Evolutionary conservation across 2,113 vertebrate genomes (phyloP).

Genomic region (Campylomormyrus tamandua): DNA sequence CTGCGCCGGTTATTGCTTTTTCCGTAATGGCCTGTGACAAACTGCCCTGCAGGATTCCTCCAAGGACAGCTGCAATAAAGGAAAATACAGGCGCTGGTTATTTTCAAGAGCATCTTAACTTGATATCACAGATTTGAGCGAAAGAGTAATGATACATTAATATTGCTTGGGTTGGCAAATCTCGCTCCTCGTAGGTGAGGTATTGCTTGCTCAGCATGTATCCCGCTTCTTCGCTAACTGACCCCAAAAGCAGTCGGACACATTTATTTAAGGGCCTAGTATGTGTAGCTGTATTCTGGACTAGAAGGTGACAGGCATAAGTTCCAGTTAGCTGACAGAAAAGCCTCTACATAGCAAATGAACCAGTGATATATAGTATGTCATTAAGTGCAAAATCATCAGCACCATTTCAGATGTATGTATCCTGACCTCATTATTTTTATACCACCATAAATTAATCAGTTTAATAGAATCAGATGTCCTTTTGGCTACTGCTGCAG

Average conservation of each 20-base stretch:
- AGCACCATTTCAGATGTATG: neutral
- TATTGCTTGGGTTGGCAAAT: conserved; percentile 21
- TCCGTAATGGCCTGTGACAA: neutral
- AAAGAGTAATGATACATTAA: neutral
- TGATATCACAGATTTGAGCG: neutral
- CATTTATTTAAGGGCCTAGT: neutral
- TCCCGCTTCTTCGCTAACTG: conserved; percentile 12
- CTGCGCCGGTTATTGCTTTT: neutral
- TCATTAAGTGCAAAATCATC: neutral
- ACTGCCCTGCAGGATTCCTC: neutral
- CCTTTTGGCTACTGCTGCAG: neutral
- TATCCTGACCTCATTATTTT: neutral
- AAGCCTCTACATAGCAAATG: neutral
- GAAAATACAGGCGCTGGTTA: neutral
- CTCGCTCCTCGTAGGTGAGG: conserved; percentile 26
- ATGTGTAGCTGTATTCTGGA: neutral
- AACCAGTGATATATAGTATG: neutral
- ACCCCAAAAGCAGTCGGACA: conserved; percentile 17
- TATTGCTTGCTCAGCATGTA: conserved; percentile 23
- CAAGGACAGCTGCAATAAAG: neutral
- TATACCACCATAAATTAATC: conserved; percentile 3
- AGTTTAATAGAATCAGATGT: conserved; percentile 2
- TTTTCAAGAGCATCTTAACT: conserved; percentile 5
- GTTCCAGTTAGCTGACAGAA: neutral
- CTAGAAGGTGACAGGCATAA: neutral